Base-by-base conservation (phyloP, 2,888 invertebrate species). In the Netelia virgata region DNA sequence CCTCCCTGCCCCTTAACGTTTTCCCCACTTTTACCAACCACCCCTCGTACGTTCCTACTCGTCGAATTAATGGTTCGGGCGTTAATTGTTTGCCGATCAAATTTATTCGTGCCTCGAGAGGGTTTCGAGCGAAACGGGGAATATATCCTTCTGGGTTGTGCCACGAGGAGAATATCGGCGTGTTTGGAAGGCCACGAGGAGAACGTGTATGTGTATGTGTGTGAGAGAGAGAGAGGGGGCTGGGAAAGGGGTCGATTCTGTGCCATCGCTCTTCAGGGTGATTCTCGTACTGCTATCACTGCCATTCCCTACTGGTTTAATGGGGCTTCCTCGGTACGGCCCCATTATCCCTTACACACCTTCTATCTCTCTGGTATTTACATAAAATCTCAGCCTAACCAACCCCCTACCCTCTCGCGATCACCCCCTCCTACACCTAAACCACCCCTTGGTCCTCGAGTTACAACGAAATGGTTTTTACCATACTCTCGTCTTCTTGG, bases 371-470 rank as follows among this genome's bases (percentile, higher is more conserved):
- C 78, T 41, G 78, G 43, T 88, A 89, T 90, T 89, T 90, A 88
- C 90, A 90, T 90, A 89, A 90, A 90, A 90, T 88, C 90, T 89
- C 89, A 86, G 87, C 88, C 88, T 88, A 88, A 86, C 87, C 84
- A 86, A 81, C 87, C 75, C 88, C 78, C 59, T 20, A 68, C 50
- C 57, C n/a, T n/a, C 11, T 41, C 57, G 14, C 43, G 18, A 6
- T 43, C 66, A 11, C n/a, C 53, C n/a, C 53, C n/a, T 0, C n/a
- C 53, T 3, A 14, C 5, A 11, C 5, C 53, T 53, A 11, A 11
- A n/a, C 57, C 16, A 9, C 18, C 57, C 20, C 16, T 18, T 18
- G 18, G 10, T 10, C 57, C 79, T 80, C 74, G 84, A 78, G 76
- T 84, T 83, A 88, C 88, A 87, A 76, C 88, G 89, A 90, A 90